These are phyloP conservation scores for Podocnemis expansa DNA, from an alignment of 2,113 vertebrate genomes.

Conservation along the genomic window DNA sequence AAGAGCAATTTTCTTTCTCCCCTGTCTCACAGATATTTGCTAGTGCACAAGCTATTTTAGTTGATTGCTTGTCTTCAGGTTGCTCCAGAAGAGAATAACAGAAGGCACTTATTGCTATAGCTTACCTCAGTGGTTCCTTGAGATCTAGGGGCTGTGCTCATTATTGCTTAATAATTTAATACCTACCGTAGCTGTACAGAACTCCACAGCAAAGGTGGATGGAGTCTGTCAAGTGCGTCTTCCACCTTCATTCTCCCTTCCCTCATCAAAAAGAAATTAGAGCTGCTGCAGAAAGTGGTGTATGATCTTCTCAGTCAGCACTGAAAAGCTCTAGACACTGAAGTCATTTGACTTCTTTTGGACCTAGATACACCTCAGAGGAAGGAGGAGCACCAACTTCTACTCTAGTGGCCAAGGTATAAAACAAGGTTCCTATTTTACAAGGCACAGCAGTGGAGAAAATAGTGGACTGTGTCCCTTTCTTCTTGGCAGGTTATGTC, in stretches of 20 bases:
- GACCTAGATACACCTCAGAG: too few relatives aligned
- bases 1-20: not conserved
- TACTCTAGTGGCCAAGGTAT: not conserved
- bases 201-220: not conserved
- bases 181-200: not conserved
- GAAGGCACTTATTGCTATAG: not conserved
- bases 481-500: not conserved
- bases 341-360: too few relatives aligned
- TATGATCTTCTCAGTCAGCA: not conserved
- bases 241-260: rapidly evolving
- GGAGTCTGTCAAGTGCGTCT: not conserved
- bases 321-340: too few relatives aligned
- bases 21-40: not conserved
- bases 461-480: not conserved
- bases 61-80: not conserved
- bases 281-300: not conserved
- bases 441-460: not conserved
- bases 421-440: not conserved
- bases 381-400: too few relatives aligned
- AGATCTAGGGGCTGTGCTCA: not conserved
- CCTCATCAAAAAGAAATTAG: not conserved
- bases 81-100: not conserved
- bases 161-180: not conserved
- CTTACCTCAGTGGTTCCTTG: not conserved
- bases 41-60: not conserved